Conservation (phyloP, 2,113 vertebrate genomes). For the Albula glossodonta region DNA sequence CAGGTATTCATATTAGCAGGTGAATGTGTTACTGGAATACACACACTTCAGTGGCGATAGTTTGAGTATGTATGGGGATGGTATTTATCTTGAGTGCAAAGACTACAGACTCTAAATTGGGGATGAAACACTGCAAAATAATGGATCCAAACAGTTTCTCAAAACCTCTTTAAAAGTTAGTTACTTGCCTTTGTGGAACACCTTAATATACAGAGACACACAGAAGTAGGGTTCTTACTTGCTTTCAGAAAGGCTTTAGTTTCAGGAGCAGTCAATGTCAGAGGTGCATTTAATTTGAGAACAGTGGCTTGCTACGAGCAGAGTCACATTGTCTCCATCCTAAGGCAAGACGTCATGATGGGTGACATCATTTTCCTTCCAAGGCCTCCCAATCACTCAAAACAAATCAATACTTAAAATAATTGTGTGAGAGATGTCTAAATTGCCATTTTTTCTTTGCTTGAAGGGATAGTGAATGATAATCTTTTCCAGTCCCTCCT, state of each 20-base stretch:
- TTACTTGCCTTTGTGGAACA: too few species aligned
- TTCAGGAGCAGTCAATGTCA: slow-evolving; percentile 61
- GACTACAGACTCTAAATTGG: neutral
- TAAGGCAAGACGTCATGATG: slow-evolving; percentile 66
- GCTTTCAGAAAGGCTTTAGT: slow-evolving; percentile 47
- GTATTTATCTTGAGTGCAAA: neutral
- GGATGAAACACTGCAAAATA: too few species aligned
- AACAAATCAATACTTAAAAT: slow-evolving; percentile 80
- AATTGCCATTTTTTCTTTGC: slow-evolving; percentile 67
- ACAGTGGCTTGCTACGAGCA: slow-evolving; percentile 61
- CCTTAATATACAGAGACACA: too few species aligned
- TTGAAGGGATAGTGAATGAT: slow-evolving; percentile 66
- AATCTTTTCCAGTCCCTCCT: slow-evolving; percentile 42
- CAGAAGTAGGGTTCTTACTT: neutral
- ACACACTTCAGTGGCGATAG: neutral
- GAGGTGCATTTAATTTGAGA: slow-evolving; percentile 47
- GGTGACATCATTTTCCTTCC: slow-evolving; percentile 70
- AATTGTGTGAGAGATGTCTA: slow-evolving; percentile 75
- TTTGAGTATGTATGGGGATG: neutral
- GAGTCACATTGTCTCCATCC: slow-evolving; percentile 68
- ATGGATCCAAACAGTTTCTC: too few species aligned
- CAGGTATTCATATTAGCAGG: too few species aligned
- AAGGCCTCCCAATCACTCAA: slow-evolving; percentile 72
- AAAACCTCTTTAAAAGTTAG: too few species aligned
- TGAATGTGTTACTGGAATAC: neutral